Base-by-base conservation (phyloP, 2,797 vertebrate species). In the Malurus splendens region DNA sequence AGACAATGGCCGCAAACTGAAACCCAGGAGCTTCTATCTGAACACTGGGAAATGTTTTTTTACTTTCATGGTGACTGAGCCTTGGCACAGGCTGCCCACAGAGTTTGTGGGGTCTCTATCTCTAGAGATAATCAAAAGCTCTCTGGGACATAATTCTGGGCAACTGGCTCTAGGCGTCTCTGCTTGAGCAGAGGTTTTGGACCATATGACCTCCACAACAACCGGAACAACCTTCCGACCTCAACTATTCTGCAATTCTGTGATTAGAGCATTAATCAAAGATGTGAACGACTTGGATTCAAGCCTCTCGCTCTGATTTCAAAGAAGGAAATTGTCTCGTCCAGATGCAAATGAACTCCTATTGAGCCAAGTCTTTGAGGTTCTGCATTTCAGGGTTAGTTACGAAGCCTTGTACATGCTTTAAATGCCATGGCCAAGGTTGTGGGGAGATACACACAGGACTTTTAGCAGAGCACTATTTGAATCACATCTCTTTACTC, bases 11-110 rank as follows among this genome's bases (percentile, higher is more conserved):
- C 18, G 57, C 23, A 76, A 59, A 57, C 18, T 28, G 39, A 87
- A 89, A 33, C 7, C 33, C 0, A 1, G 11, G 12, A 79, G 1
- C 10, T 55, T 72, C 47, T 10, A 0, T 22, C 6, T 32, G 30
- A 86, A 48, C 24, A 39, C 39, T 33, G 38, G 41, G 28, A 79
- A 66, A 22, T 17, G 10, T 61, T 36, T 36, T 33, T 70, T 61
- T 20, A 56, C 12, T 55, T 28, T 20, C 18, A 20, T 15, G 7
- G 24, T 55, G 20, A 38, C 16, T 57, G 4, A 82, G 3, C 5
- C 25, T 44, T 42, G 41, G 5, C 15, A 51, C 22, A 44, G 20
- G 13, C 38, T 76, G 13, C 14, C 23, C 33, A n/a, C 20, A n/a
- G 14, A 54, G 3, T 2, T 19, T 39, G 27, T 48, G 36, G 14